Evolutionary conservation across 2,888 invertebrate genomes (phyloP).

Genomic region (Pyrrhia umbra): DNA sequence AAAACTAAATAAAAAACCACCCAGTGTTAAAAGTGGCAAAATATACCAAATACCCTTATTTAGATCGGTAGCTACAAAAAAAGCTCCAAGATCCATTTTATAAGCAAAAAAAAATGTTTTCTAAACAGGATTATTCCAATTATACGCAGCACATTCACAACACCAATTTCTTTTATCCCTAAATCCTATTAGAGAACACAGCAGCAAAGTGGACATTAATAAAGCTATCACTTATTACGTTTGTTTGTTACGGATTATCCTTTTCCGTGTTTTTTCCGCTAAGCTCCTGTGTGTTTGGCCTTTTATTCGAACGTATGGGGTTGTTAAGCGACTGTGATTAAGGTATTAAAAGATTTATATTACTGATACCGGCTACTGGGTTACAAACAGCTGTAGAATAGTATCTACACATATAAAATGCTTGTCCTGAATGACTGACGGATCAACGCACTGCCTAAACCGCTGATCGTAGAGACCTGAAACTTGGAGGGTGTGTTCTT

Average conservation of each 20-base stretch:
- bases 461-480: no score
- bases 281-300: conserved; percentile 37
- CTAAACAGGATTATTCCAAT: conserved; percentile 35
- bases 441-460: no score
- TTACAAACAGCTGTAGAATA: neutral
- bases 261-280: conserved; percentile 41
- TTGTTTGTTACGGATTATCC: conserved; percentile 43
- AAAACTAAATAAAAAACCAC: no score
- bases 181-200: conserved; percentile 37
- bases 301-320: conserved; percentile 26
- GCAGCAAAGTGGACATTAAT: conserved; percentile 45
- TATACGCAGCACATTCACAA: conserved; percentile 12
- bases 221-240: conserved; percentile 49
- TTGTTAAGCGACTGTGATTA: conserved; percentile 17
- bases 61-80: no score
- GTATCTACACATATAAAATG: conserved; percentile 12
- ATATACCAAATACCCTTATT: no score
- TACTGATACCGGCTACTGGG: conserved; percentile 22
- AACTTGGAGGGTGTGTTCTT: no score
- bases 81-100: no score
- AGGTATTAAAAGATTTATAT: conserved; percentile 21
- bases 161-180: conserved; percentile 30
- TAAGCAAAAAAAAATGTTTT: neutral
- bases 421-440: no score
- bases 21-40: no score